Evolutionary conservation across 2,113 vertebrate genomes (phyloP).

Genomic region (Oxygymnocypris stewartii): DNA sequence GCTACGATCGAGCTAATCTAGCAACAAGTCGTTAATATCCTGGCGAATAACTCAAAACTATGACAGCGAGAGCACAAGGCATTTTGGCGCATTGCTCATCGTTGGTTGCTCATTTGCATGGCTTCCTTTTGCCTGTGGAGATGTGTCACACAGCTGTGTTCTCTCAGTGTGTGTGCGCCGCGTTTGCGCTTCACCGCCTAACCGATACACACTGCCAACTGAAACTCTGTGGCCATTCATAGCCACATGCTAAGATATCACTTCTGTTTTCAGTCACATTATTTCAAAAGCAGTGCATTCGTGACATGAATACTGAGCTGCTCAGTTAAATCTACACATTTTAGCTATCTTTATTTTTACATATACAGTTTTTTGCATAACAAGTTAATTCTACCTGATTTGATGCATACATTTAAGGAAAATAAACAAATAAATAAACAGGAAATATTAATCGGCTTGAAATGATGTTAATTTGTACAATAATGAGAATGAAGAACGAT

Average conservation of each 20-base stretch:
- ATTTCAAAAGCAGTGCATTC: slow-evolving; percentile 15
- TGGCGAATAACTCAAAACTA: slow-evolving; percentile 8
- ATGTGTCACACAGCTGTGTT: slow-evolving; percentile 45
- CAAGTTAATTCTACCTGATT: neutral
- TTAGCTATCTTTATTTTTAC: neutral
- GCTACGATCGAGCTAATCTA: neutral
- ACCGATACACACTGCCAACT: slow-evolving; percentile 35
- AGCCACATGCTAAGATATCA: slow-evolving; percentile 44
- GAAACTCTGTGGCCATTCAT: slow-evolving; percentile 42
- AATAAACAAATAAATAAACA: neutral
- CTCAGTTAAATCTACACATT: neutral
- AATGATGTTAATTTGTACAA: neutral
- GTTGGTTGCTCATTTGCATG: slow-evolving; percentile 47
- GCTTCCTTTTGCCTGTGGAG: slow-evolving; percentile 43
- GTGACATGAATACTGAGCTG: neutral
- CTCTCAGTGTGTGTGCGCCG: slow-evolving; percentile 28
- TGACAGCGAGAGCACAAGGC: neutral
- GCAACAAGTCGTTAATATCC: neutral
- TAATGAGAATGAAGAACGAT: neutral
- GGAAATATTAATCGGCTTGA: neutral
- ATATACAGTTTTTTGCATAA: too few relatives aligned
- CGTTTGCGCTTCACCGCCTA: slow-evolving; percentile 26
- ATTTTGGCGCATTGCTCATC: neutral
- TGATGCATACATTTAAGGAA: neutral
- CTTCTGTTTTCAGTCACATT: slow-evolving; percentile 29